Base-by-base conservation (phyloP, 2,113 vertebrate species). In the Polyodon spathula region DNA sequence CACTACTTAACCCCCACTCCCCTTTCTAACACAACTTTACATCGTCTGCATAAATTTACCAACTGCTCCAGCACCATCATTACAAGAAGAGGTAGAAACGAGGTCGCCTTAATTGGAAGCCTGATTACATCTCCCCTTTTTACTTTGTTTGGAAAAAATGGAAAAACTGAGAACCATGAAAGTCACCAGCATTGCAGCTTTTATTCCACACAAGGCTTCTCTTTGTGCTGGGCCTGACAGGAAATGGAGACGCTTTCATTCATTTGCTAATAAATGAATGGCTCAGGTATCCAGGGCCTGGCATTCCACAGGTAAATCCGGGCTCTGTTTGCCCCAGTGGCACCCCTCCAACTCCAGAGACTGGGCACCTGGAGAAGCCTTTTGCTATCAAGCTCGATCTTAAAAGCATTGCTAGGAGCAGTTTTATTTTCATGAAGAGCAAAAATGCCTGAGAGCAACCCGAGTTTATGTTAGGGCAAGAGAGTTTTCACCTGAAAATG, bases 181-280 rank as follows among this genome's bases (percentile, higher is more conserved):
- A 73, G 63, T 61, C 66, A 67, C 61, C 54, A 41, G 69, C 66
- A 66, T 58, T 68, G 50, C 58, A 66, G 15, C 69, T 61, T 61
- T 16, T 27, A 39, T 43, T 5, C 11, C 60, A 68, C 57, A 80
- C 75, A 81, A 79, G 57, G 64, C 61, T 17, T 37, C n/a, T 41
- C 71, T 75, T 78, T 79, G 77, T 73, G 69, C 62, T 44, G 40
- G 59, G 74, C 66, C 69, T 53, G 58, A 73, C 65, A 70, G 76
- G 81, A 81, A 81, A 68, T 17, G 64, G 56, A 83, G 71, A 75
- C 15, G 42, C 73, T 63, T 72, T 59, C 70, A 75, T 77, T 71
- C 69, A 68, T 62, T 66, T 74, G 67, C 74, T 74, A 77, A 78
- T 81, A 73, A 27, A 15, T 2, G 41, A 71, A 59, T 54, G 54